These are phyloP conservation scores for Sebastes paucispinis DNA, from an alignment of 2,797 vertebrate genomes.

Conservation along the genomic window DNA sequence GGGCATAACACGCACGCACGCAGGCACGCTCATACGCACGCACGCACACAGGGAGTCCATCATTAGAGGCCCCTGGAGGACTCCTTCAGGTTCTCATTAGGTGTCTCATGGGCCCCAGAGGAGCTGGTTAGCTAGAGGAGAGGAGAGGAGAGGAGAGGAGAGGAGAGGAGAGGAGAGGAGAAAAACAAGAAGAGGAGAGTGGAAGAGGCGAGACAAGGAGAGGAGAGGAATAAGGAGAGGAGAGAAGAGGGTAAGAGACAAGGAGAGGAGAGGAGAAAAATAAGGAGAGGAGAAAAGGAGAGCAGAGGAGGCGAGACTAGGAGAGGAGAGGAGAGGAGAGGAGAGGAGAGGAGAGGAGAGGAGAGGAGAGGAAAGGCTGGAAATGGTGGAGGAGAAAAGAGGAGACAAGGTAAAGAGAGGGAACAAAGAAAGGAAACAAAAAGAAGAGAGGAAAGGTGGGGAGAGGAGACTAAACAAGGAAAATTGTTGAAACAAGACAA, in stretches of 20 bases:
- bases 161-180: neutral
- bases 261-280: too few species aligned
- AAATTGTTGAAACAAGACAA: neutral
- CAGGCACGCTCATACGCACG: neutral
- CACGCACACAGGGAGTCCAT: constrained; percentile 12
- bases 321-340: too few species aligned
- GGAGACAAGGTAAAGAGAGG: too few species aligned
- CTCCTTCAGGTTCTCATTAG: constrained; percentile 54
- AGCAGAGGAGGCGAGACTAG: neutral
- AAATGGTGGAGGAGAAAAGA: neutral
- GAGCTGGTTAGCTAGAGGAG: constrained; percentile 10
- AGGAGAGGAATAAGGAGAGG: too few species aligned
- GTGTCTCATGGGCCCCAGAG: constrained; percentile 18
- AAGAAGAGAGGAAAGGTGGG: neutral
- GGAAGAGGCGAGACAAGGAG: neutral
- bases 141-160: constrained; percentile 5
- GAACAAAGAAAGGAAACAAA: neutral
- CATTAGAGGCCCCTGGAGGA: constrained; percentile 44
- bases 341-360: too few species aligned
- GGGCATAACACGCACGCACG: neutral
- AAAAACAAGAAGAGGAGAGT: neutral
- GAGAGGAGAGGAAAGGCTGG: neutral
- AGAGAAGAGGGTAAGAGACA: too few species aligned
- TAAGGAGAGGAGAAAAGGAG: neutral
- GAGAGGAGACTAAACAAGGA: neutral